phyloP scores from a whole-genome alignment of 1,140 invertebrate species.

The Trichomalopsis sarcophagae region DNA sequence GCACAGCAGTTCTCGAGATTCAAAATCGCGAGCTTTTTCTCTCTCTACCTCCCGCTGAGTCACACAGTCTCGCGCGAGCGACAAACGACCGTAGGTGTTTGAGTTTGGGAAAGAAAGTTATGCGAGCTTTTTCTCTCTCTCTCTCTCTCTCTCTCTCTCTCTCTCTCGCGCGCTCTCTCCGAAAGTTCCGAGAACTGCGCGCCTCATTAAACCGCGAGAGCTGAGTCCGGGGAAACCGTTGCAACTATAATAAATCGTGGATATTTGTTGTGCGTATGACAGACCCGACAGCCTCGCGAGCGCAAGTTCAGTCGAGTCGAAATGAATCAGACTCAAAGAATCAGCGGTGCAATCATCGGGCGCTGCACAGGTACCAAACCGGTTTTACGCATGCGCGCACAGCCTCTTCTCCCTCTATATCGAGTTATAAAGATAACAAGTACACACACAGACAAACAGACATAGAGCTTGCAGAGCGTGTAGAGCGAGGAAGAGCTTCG shows the following conservation, averaged over 20 bases:
- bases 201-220: slow-evolving; percentile 2
- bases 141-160: no score
- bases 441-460: not conserved
- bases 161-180: not conserved
- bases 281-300: not conserved
- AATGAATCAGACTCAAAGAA: not conserved
- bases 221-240: not conserved
- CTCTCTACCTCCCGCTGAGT: not conserved
- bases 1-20: not conserved
- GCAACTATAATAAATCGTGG: not conserved
- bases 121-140: not conserved
- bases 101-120: not conserved
- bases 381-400: not conserved
- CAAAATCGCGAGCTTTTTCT: not conserved
- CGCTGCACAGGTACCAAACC: not conserved
- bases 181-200: not conserved
- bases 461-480: not conserved
- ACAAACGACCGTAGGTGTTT: not conserved
- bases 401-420: not conserved
- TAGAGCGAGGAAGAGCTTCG: slow-evolving; percentile 8
- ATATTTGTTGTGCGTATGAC: not conserved
- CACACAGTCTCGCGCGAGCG: not conserved
- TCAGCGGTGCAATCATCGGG: not conserved
- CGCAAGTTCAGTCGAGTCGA: not conserved
- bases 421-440: not conserved